Conservation (phyloP, 2,888 invertebrate genomes). For the Hemistola chrysoprasaria region DNA sequence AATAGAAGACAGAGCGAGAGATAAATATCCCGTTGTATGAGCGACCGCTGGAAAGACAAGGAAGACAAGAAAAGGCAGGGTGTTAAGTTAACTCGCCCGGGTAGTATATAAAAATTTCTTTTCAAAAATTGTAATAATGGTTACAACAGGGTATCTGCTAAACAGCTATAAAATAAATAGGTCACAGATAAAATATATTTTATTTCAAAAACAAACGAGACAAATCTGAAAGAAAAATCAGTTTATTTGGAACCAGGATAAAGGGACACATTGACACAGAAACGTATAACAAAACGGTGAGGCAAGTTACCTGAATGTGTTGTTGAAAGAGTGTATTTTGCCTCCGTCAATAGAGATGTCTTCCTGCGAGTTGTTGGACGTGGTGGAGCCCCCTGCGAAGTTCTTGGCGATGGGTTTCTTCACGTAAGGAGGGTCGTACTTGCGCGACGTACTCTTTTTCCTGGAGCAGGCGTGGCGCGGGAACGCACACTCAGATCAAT, state of each 20-base stretch:
- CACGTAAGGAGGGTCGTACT: conserved; percentile 93
- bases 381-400: conserved; percentile 84
- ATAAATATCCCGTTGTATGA: too few species aligned
- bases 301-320: conserved; percentile 87
- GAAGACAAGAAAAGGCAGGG: too few species aligned
- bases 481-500: conserved; percentile 82
- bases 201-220: conserved; percentile 15
- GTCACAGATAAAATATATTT: conserved; percentile 20
- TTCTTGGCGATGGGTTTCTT: conserved; percentile 92
- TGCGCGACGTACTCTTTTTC: conserved; percentile 94
- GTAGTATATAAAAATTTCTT: not conserved
- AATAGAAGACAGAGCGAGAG: too few species aligned
- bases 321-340: conserved; percentile 91
- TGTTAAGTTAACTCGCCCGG: too few species aligned
- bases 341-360: conserved; percentile 91
- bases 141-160: conserved; percentile 12
- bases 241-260: conserved; percentile 11
- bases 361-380: conserved; percentile 89
- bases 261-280: conserved; percentile 9
- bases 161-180: conserved; percentile 16
- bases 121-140: not conserved
- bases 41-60: too few species aligned
- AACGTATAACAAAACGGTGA: not conserved
- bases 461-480: conserved; percentile 83
- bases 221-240: conserved; percentile 19